phyloP scores from a whole-genome alignment of 2,113 vertebrate genomes.

The Takifugu flavidus region DNA sequence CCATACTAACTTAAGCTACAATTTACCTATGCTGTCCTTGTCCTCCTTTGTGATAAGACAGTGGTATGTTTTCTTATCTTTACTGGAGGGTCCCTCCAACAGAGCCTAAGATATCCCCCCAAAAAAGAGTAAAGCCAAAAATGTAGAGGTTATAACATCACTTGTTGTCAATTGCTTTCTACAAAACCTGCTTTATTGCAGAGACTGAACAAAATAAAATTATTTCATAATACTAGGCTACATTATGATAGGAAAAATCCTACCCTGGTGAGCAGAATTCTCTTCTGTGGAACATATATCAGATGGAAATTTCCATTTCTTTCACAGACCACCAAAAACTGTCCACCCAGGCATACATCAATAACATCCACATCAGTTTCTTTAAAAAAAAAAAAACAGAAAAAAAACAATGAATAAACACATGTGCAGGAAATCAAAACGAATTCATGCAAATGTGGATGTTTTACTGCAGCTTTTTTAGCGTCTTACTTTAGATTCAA shows the following conservation, averaged over 20 bases:
- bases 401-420: constrained; percentile 7
- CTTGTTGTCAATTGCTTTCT: background rate
- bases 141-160: background rate
- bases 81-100: constrained; percentile 65
- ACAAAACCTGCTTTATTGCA: background rate
- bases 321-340: constrained; percentile 90
- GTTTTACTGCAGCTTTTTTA: too few species aligned
- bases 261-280: constrained; percentile 87
- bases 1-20: background rate
- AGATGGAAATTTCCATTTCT: constrained; percentile 91
- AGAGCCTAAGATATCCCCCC: constrained; percentile 70
- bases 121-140: background rate
- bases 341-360: constrained; percentile 82
- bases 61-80: constrained; percentile 76
- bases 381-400: constrained; percentile 44
- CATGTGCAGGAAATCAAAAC: background rate
- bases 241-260: background rate
- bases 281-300: constrained; percentile 85
- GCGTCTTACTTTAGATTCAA: too few species aligned
- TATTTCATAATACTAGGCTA: background rate
- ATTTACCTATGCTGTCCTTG: constrained; percentile 73
- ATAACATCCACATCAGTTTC: constrained; percentile 87
- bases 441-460: too few species aligned
- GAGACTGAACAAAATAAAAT: background rate
- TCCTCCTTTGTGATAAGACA: constrained; percentile 82